Conservation (phyloP, 1,140 invertebrate genomes). For the Ectropis grisescens region DNA sequence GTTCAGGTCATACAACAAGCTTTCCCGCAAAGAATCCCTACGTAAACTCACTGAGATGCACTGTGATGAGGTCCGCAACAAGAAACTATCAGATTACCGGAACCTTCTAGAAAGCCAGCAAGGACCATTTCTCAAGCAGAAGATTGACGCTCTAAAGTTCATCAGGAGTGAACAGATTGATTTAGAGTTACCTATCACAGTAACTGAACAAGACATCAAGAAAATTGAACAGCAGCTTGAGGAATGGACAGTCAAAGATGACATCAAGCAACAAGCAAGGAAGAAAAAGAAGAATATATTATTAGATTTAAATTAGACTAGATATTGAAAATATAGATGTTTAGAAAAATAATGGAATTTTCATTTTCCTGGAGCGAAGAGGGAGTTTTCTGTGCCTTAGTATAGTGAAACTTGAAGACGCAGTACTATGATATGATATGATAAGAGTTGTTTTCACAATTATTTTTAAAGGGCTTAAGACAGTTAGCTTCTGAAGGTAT, state of each 20-base stretch:
- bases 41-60: slow-evolving; percentile 75
- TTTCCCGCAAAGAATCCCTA: slow-evolving; percentile 77
- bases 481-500: too few species aligned
- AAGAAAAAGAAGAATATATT: slow-evolving; percentile 43
- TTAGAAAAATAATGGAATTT: too few species aligned
- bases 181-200: slow-evolving; percentile 74
- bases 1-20: slow-evolving; percentile 60
- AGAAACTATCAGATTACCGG: slow-evolving; percentile 76
- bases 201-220: slow-evolving; percentile 76
- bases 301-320: slow-evolving; percentile 13
- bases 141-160: slow-evolving; percentile 74
- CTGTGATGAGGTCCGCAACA: slow-evolving; percentile 75
- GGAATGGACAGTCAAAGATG: slow-evolving; percentile 45
- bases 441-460: too few species aligned
- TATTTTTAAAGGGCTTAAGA: too few species aligned
- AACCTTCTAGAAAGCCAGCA: slow-evolving; percentile 75
- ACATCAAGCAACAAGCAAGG: slow-evolving; percentile 45
- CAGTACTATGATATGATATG: too few species aligned
- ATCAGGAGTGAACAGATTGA: slow-evolving; percentile 80
- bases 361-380: too few species aligned
- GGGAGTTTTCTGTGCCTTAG: too few species aligned
- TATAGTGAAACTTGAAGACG: too few species aligned
- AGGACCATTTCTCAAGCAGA: slow-evolving; percentile 75
- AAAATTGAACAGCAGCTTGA: slow-evolving; percentile 69
- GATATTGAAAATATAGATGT: slow-evolving; percentile 2